These are phyloP conservation scores for Vidua macroura DNA, from an alignment of 2,113 vertebrate genomes.

Conservation along the genomic window DNA sequence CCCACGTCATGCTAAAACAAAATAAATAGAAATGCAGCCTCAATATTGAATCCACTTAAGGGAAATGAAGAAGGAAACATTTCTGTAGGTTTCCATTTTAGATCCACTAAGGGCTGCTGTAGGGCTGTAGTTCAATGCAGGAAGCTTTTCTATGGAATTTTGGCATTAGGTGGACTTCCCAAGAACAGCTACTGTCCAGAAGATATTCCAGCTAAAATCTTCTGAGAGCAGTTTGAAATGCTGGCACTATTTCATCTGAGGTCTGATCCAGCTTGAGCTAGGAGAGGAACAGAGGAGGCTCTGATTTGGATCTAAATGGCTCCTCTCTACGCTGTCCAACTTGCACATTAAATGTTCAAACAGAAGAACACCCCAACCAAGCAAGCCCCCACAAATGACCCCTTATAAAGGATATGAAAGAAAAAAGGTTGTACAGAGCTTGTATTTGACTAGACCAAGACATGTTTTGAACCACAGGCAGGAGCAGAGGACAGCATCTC, in stretches of 20 bases:
- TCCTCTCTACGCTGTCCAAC: neutral
- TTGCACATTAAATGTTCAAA: neutral
- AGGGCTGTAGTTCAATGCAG: neutral
- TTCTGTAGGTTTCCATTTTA: neutral
- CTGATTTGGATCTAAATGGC: neutral
- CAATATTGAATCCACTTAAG: neutral
- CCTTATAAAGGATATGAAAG: neutral
- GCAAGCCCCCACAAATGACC: neutral
- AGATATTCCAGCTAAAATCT: conserved; percentile 11
- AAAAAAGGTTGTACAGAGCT: neutral
- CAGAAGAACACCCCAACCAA: neutral
- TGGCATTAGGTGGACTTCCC: neutral
- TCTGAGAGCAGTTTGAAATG: neutral
- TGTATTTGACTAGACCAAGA: neutral
- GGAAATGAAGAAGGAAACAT: neutral
- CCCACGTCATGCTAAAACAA: neutral
- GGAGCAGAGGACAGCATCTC: neutral
- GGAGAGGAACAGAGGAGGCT: neutral
- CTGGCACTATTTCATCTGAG: neutral
- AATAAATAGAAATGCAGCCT: neutral
- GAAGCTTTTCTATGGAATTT: neutral
- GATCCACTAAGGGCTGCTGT: neutral
- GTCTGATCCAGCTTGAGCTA: neutral
- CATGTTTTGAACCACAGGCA: neutral
- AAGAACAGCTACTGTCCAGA: conserved; percentile 7